Evolutionary conservation across 2,888 invertebrate species (phyloP), one percentile per base, ranked within the genome.

Genomic region (Labia minor): DNA sequence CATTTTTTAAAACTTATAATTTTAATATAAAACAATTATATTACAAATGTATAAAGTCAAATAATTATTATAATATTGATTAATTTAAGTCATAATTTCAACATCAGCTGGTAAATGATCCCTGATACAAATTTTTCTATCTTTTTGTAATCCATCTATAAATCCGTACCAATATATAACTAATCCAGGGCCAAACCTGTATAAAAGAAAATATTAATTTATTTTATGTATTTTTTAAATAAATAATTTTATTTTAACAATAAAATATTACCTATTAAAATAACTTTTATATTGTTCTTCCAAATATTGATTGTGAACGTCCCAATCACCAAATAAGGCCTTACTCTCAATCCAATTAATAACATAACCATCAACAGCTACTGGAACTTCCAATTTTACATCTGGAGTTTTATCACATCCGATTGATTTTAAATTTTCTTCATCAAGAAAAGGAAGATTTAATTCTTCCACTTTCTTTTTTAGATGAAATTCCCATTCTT

Each of bases 331-430:
- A 81, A 96, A 96, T n/a, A 90, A 83, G 0, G 95, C 96, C 80
- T 96, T 96, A 73, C 95, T 95, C 78, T 96, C 96, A 69, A 96
- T 92, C 96, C 96, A 96, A 76, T 95, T 92, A 0, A 96, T 84
- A 21, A 95, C 85, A 73, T 86, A 85, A 1, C 90, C 92, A 76
- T 92, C 88, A 20, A 92, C 84, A 26, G 90, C 88, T 70, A 95
- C 87, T 0, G 95, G 95, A 19, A 95, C 83, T 76, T 92, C 91
- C 65, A 96, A 80, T 78, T 93, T 94, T 63, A 94, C 85, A 77
- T 96, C 96, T 0, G 96, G 96, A 1, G 96, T 96, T 79, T 95
- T 96, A 76, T 96, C 95, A 77, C 90, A 96, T 0, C 95, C 95
- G 74, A 86, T 82, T 62, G 83, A 82, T 71, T 94, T 78, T 64